These are phyloP conservation scores for Drosophila tanythrix DNA, from an alignment of 2,888 invertebrate genomes.

Conservation along the genomic window DNA sequence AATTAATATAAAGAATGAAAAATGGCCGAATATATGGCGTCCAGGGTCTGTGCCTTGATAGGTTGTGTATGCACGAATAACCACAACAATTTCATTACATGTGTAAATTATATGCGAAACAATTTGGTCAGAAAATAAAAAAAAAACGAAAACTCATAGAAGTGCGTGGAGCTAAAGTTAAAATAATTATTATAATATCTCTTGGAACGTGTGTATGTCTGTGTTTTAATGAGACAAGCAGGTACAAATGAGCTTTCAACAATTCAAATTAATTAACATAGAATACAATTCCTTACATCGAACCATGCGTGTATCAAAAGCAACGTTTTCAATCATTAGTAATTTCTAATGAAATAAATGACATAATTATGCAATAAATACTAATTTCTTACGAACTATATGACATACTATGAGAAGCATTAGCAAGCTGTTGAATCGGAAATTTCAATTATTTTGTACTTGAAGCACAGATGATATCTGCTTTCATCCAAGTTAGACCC, in stretches of 20 bases:
- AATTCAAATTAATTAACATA: slow-evolving; percentile 16
- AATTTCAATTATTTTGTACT: neutral
- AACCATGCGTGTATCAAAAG: neutral
- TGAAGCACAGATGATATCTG: neutral
- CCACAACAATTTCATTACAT: slow-evolving; percentile 74
- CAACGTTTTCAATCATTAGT: neutral
- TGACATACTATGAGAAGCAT: neutral
- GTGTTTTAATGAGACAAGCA: slow-evolving; percentile 3
- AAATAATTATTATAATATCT: slow-evolving; percentile 45
- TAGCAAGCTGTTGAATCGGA: neutral
- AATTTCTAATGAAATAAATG: neutral
- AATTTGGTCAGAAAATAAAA: slow-evolving; percentile 41
- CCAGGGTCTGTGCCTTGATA: slow-evolving; percentile 2
- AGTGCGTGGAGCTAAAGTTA: slow-evolving; percentile 3
- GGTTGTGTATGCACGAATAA: slow-evolving; percentile 37
- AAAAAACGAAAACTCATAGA: slow-evolving; percentile 6
- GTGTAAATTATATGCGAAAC: slow-evolving; percentile 62
- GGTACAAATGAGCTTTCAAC: slow-evolving; percentile 21
- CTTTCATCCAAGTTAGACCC: neutral
- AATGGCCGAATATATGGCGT: slow-evolving; percentile 47
- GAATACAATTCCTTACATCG: slow-evolving; percentile 1
- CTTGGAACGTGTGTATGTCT: neutral
- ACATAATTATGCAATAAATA: neutral
- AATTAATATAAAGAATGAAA: slow-evolving; percentile 63
- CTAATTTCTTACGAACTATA: neutral